phyloP scores from a whole-genome alignment of 2,113 vertebrate genomes.

The Bambusicola thoracicus region DNA sequence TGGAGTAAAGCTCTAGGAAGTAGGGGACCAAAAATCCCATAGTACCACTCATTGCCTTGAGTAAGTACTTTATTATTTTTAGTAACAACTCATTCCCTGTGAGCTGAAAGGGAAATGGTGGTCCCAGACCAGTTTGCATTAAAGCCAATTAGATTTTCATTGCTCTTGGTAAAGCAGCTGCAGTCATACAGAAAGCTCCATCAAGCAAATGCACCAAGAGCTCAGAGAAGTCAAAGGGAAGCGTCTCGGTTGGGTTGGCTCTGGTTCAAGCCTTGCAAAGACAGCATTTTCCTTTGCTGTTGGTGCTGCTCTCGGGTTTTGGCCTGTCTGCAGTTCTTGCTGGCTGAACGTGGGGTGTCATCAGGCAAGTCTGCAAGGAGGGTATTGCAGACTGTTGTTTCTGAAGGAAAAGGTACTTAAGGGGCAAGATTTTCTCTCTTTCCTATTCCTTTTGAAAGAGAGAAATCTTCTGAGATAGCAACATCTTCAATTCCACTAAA shows the following conservation, averaged over 20 bases:
- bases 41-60: not conserved
- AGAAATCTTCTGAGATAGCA: not conserved
- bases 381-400: constrained; percentile 2
- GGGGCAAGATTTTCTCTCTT: not conserved
- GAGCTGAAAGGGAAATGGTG: not conserved
- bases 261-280: not conserved
- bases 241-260: not conserved
- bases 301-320: not conserved
- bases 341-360: constrained; percentile 12
- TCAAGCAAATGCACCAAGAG: not conserved
- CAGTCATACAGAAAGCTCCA: not conserved
- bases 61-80: not conserved
- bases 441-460: not conserved
- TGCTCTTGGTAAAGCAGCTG: not conserved
- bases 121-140: not conserved
- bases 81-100: not conserved
- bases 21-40: not conserved
- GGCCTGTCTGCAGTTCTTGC: not conserved
- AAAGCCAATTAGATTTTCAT: not conserved
- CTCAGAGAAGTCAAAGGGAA: not conserved
- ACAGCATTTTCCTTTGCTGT: constrained; percentile 8
- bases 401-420: not conserved
- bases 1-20: not conserved
- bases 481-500: constrained; percentile 10
- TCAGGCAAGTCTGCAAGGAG: not conserved